phyloP scores from a whole-genome alignment of 1,140 invertebrate genomes.

The Drosophila ercepeae region DNA sequence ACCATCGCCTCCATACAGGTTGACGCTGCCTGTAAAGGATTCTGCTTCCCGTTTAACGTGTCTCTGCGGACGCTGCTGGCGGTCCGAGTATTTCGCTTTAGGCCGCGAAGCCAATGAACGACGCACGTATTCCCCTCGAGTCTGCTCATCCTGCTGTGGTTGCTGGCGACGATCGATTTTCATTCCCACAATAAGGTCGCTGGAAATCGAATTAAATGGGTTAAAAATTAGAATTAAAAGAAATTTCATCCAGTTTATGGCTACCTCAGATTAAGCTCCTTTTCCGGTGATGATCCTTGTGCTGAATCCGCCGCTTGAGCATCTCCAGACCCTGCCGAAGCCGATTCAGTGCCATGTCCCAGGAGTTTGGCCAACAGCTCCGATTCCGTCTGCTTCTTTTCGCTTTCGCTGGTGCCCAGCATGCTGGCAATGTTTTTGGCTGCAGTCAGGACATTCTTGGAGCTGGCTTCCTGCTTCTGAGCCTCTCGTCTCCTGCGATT shows the following conservation, averaged over 20 bases:
- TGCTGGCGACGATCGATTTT: conserved; percentile 87
- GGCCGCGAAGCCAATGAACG: conserved; percentile 58
- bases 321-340: conserved; percentile 16
- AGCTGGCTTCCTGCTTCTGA: conserved; percentile 53
- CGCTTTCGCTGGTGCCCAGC: conserved; percentile 86
- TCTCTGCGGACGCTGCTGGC: conserved; percentile 34
- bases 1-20: conserved; percentile 86
- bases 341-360: conserved; percentile 84
- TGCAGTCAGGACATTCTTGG: conserved; percentile 84
- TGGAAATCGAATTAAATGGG: conserved; percentile 55
- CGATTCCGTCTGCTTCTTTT: conserved; percentile 88
- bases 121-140: conserved; percentile 73
- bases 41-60: conserved; percentile 62
- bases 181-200: conserved; percentile 89
- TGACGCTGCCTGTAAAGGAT: conserved; percentile 76
- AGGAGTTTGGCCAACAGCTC: conserved; percentile 90
- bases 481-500: conserved; percentile 54
- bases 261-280: conserved; percentile 76
- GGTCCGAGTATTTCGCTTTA: conserved; percentile 26
- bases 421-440: conserved; percentile 88
- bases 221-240: conserved; percentile 7
- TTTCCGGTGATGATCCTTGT: conserved; percentile 5
- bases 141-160: conserved; percentile 78
- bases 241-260: background rate
- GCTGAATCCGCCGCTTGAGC: conserved; percentile 2